Base-by-base conservation (phyloP, 1,140 invertebrate species). In the Andrena cerasifolii region DNA sequence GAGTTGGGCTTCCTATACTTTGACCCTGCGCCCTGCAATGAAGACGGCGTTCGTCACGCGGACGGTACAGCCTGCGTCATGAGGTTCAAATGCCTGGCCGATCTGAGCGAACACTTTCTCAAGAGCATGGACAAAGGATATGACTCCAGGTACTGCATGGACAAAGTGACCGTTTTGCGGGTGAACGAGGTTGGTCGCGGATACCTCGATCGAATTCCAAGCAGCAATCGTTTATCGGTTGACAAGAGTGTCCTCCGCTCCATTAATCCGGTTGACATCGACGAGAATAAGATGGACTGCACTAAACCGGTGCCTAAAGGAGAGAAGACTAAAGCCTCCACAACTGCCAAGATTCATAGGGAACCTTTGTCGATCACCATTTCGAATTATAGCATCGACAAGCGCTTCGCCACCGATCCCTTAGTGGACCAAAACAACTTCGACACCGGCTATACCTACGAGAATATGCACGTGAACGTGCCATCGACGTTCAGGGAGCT, bases 141-240 rank as follows among this genome's bases (percentile, higher is more conserved):
- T 40, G 82, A 90, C 24, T 89, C 89, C 0, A 75, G 80, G 14
- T 91, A 90, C 21, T 90, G 84, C 36, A 88, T 91, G 26, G 89
- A 86, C 21, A 89, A 87, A 45, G 65, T 91, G 0, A 84, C 28
- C 0, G 36, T 90, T 0, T 47, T 86, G 10, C 63, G 70, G 24
- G 80, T 88, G 0, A 79, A 8, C 14, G 65, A 82, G 18, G 62
- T 83, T 2, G 67, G 26, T 10, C 61, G 59, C 0, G 83, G 75
- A 0, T 79, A 73, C 31, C 3, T 75, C 12, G 76, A 66, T 54
- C 68, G 58, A 18, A 14, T 61, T 8, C 26, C 56, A 0, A 71
- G 53, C 0, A 33, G 1, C 18, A 49, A 40, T 63, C 71, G 67
- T 0, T 16, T 85, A 2, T 10, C 54, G 0, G 26, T 82, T 0